Evolutionary conservation across 2,113 vertebrate genomes (phyloP).

Genomic region (Chrysochloris asiatica): DNA sequence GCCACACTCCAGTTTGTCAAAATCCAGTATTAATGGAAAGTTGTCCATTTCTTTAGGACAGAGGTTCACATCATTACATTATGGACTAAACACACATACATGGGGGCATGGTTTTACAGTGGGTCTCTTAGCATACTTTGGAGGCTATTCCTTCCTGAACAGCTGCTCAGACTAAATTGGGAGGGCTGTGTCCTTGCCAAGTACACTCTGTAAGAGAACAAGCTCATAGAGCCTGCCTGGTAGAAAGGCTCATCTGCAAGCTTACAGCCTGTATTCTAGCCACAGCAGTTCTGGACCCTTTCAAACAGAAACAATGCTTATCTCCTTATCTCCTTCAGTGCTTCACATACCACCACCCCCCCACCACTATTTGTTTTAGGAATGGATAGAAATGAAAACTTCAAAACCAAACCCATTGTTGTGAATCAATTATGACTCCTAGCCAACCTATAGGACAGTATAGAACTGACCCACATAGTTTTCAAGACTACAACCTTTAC

Average conservation of each 20-base stretch:
- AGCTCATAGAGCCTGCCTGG: constrained; percentile 14
- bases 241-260: constrained; percentile 54
- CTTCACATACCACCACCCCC: no score
- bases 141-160: constrained; percentile 73
- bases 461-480: background rate
- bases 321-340: background rate
- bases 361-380: background rate
- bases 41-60: background rate
- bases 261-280: background rate
- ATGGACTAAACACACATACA: background rate
- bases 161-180: constrained; percentile 75
- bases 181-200: constrained; percentile 69
- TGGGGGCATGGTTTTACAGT: constrained; percentile 11
- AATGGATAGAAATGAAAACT: background rate
- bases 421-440: background rate
- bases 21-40: background rate
- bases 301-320: background rate
- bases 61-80: background rate
- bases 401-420: background rate
- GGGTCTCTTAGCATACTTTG: constrained; percentile 52
- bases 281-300: background rate
- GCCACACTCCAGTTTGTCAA: background rate
- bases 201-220: constrained; percentile 75
- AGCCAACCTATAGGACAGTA: background rate
- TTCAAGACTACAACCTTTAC: background rate